Base-by-base conservation (phyloP, 2,888 invertebrate genomes). In the Euplexia lucipara region DNA sequence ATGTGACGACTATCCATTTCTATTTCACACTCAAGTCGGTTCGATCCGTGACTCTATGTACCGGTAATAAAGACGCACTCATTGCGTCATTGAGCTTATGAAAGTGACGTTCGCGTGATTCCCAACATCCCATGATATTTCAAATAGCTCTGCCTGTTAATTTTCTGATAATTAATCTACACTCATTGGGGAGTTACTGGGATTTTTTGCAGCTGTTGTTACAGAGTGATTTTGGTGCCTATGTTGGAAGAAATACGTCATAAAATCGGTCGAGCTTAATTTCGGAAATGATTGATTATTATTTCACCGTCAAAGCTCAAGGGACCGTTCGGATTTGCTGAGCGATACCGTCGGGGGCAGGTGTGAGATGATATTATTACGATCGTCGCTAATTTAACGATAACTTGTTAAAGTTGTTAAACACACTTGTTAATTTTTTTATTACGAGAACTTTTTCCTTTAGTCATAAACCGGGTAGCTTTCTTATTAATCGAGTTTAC, bases 1-100 rank as follows among this genome's bases (percentile, higher is more conserved):
- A 86, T 86, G 82, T 76, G 80, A 73, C 78, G 78, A 82, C 78
- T 83, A 83, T 83, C 81, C 77, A 85, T 83, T 86, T 83, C 78
- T 79, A 81, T 77, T 73, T 48, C 53, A 47, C 75, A 59, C 52
- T 62, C 58, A 56, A 52, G 47, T 59, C 70, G 51, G 60, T 71
- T 54, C 78, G 26, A 84, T 75, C 39, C 44, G 53, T 52, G 65
- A 77, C 76, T 70, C 70, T 85, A 83, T 70, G 59, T 18, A 12
- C 49, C 12, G 1, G 60, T 44, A 53, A 70, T 75, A 75, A 67
- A 57, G 70, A 58, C 48, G 41, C 48, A 49, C 47, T 20, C 12
- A 73, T 66, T 70, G 63, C 64, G 64, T 66, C 61, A 79, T 67
- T 70, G 68, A 70, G 60, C 69, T 70, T 70, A 77, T 73, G 79